A percentile compares a stretch with the other conserved stretches of the same genome.
Evolutionary conservation across 2,888 invertebrate genomes (phyloP).

Genomic region (Scrobipalpa atriplicella): DNA sequence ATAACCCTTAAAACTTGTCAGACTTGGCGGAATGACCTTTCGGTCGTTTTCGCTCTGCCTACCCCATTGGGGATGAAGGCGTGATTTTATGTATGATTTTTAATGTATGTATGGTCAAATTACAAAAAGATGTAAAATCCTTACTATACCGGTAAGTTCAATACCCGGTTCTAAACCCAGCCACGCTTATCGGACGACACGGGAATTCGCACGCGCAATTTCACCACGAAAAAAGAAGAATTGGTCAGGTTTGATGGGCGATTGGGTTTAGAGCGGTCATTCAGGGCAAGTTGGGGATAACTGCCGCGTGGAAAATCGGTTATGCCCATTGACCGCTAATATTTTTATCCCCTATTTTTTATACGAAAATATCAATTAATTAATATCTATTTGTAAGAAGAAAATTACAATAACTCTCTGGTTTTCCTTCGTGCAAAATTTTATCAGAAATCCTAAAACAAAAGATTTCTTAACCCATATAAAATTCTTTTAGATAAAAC

Average conservation of each 20-base stretch:
- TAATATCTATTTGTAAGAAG: too few species aligned
- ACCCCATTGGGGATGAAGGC: too few species aligned
- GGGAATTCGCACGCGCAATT: neutral
- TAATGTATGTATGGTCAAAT: too few species aligned
- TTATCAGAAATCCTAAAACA: too few species aligned
- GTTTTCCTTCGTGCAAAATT: too few species aligned
- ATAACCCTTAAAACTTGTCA: too few species aligned
- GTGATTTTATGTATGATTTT: too few species aligned
- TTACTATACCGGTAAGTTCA: neutral
- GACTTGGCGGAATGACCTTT: too few species aligned
- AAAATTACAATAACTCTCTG: too few species aligned
- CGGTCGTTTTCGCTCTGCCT: too few species aligned
- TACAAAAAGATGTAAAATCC: too few species aligned
- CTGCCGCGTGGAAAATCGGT: neutral
- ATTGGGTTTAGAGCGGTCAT: neutral
- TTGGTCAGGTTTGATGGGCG: neutral
- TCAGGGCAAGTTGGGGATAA: neutral
- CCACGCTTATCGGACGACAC: neutral
- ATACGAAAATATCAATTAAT: too few species aligned
- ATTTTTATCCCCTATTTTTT: neutral
- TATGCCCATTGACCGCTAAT: neutral
- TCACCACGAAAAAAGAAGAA: neutral
- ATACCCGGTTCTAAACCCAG: neutral
- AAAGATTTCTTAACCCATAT: neutral
- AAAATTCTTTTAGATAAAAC: conserved; percentile 5